Percentiles rank a stretch among this genome's conserved stretches.
Conservation (phyloP, 2,888 invertebrate species). For the Tenthredo distinguenda region DNA sequence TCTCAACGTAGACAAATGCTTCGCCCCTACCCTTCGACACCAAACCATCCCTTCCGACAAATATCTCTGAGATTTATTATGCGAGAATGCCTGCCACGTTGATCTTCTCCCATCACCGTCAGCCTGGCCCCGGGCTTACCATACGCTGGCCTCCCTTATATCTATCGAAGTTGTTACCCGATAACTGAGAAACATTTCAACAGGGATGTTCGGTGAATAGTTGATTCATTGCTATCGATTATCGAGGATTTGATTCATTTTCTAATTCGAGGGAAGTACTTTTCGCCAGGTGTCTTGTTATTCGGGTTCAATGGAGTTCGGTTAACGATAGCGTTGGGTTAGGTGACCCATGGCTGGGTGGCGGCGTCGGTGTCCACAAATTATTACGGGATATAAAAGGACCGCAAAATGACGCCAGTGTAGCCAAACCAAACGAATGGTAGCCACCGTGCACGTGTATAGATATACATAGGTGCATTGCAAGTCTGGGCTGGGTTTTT, state of each 20-base stretch:
- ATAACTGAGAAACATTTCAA: constrained; percentile 6
- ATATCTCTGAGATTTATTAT: constrained; percentile 75
- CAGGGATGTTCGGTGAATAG: background rate
- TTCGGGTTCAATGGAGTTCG: constrained; percentile 5
- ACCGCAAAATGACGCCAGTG: constrained; percentile 62
- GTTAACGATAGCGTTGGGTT: constrained; percentile 55
- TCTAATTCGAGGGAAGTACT: background rate
- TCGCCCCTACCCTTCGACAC: constrained; percentile 54
- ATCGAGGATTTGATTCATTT: background rate
- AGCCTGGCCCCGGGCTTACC: background rate
- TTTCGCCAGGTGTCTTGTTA: background rate
- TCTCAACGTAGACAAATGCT: constrained; percentile 73
- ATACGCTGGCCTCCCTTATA: constrained; percentile 3
- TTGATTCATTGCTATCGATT: background rate
- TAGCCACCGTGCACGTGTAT: constrained; percentile 32
- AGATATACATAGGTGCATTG: constrained; percentile 52
- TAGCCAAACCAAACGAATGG: constrained; percentile 48
- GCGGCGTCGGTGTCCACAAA: constrained; percentile 60
- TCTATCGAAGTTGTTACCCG: background rate
- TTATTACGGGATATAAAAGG: constrained; percentile 70
- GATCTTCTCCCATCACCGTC: constrained; percentile 37
- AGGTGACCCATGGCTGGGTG: constrained; percentile 55
- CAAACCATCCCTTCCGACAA: constrained; percentile 63
- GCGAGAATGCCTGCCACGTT: constrained; percentile 62
- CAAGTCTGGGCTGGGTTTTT: constrained; percentile 54